phyloP scores from a whole-genome alignment of 2,113 vertebrate species.

The Oxyura jamaicensis region DNA sequence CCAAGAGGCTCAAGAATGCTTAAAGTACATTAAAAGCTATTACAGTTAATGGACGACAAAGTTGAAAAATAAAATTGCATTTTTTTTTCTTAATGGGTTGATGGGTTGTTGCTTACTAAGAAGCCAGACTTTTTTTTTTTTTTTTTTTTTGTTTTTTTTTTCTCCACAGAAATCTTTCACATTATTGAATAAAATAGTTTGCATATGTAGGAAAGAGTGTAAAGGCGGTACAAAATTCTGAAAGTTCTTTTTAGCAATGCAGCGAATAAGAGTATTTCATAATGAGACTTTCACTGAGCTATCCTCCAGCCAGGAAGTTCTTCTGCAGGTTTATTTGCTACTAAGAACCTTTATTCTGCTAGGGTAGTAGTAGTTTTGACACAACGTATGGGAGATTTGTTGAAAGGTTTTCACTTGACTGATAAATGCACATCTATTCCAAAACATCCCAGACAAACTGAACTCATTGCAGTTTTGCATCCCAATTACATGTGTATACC shows the following conservation, averaged over 20 bases:
- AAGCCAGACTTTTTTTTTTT: neutral
- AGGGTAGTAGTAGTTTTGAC: neutral
- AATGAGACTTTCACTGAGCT: neutral
- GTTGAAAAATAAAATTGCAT: neutral
- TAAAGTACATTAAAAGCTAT: neutral
- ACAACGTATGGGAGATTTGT: neutral
- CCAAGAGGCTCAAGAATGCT: neutral
- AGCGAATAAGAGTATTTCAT: neutral
- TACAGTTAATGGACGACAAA: constrained; percentile 14
- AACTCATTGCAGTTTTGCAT: neutral
- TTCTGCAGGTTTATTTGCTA: neutral
- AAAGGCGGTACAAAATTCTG: neutral
- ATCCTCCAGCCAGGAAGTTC: neutral
- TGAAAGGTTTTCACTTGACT: neutral
- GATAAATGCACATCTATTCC: neutral
- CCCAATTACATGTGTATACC: neutral
- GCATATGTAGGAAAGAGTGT: neutral
- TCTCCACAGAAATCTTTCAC: neutral
- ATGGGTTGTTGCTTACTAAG: neutral
- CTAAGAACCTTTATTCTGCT: neutral
- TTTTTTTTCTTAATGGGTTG: constrained; percentile 15
- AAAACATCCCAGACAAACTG: neutral
- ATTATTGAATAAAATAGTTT: neutral
- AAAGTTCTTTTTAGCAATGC: neutral
- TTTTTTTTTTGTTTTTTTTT: neutral